phyloP scores from a whole-genome alignment of 64 coral and sea anemone species.

The Orbicella faveolata region DNA sequence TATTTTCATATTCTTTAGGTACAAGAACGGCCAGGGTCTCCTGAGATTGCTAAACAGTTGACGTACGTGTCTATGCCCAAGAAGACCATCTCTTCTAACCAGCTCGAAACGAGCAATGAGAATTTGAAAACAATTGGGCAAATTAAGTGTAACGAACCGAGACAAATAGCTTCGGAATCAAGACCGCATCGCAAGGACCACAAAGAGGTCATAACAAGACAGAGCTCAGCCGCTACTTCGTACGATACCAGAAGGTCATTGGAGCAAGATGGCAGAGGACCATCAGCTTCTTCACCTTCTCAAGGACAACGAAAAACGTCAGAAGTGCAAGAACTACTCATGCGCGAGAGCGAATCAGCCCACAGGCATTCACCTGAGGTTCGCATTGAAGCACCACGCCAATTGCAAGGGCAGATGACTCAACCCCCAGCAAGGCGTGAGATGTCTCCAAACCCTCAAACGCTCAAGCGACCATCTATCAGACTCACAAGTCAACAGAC shows the following conservation, averaged over 20 bases:
- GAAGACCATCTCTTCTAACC: not conserved
- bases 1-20: not conserved
- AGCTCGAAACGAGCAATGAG: not conserved
- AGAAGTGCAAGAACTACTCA: not conserved
- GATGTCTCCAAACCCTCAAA: not conserved
- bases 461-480: not conserved
- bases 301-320: not conserved
- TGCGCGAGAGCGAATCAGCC: not conserved
- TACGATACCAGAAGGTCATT: not conserved
- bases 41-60: conserved; percentile 14
- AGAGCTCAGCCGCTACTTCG: not conserved
- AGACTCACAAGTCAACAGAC: not conserved
- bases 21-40: conserved; percentile 1
- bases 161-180: not conserved
- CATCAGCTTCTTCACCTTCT: not conserved
- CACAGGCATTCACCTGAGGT: not conserved
- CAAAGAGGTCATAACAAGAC: not conserved
- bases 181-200: not conserved
- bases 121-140: no score
- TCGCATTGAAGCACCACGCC: not conserved
- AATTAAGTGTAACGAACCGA: no score
- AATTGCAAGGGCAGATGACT: not conserved
- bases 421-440: not conserved
- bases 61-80: not conserved
- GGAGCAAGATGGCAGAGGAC: not conserved